Base-by-base conservation (phyloP, 2,113 vertebrate species). In the Labeo catla region DNA sequence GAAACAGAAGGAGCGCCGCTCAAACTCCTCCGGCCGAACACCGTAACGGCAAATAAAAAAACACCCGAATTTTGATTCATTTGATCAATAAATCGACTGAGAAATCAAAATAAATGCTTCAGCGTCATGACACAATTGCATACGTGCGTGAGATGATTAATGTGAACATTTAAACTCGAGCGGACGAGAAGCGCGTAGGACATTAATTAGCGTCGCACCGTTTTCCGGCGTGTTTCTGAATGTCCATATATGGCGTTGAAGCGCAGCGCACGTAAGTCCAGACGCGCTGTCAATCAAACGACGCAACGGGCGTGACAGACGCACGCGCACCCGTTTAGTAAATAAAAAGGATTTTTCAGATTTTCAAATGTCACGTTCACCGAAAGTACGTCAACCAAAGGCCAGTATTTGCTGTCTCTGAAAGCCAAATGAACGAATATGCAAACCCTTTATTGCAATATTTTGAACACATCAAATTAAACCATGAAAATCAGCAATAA, bases 171-270 rank as follows among this genome's bases (percentile, higher is more conserved):
- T 57, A 72, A 73, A 45, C 28, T 50, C 8, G 5, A 10, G n/a
- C 7, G 45, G 80, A 52, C 36, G 15, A 73, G 43, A 45, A 9
- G n/a, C 45, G 21, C 13, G 77, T n/a, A 1, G 86, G 89, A 93
- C 88, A 89, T 91, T 93, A 93, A 94, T 93, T 91, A 57, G 84
- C 4, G 93, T 50, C 61, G 91, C 90, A 94, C 92, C 65, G 21
- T 87, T 70, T 91, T 94, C 94, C 94, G 76, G 5, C 79, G 68
- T 74, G 73, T 28, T 76, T 87, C 76, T 83, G 84, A 72, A 83
- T 93, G 91, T 87, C 95, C 93, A 93, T 78, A 94, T 89, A 93
- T 93, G 94, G 93, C 85, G 82, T 23, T 52, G 9, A 86, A 93
- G 74, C 76, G 91, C 52, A 52, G 52, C 86, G 76, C 13, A 57